Evolutionary conservation across 1,140 invertebrate genomes (phyloP), one percentile per base, ranked within the genome.

Genomic region (Zophobas atratus): DNA sequence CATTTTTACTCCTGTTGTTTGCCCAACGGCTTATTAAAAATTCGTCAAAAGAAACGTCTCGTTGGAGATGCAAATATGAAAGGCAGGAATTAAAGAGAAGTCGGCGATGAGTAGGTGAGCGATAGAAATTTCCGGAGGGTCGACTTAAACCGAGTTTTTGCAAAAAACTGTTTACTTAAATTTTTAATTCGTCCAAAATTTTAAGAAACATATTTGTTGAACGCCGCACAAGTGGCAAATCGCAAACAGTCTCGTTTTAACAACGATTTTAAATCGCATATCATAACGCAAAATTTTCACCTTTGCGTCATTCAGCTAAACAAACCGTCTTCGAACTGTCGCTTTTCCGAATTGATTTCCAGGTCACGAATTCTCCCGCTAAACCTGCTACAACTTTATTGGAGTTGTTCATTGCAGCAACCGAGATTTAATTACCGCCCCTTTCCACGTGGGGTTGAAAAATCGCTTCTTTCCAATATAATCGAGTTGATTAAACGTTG

Each of bases 11-110:
- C 2, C n/a, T 20, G 2, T 43, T 67, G 20, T 67, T 67, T 67
- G 60, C 60, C 38, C 39, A 67, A 38, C 60, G 60, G 39, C 60
- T 67, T 67, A 67, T 67, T 67, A 67, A 67, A 67, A 67, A 6
- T 57, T 67, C 2, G n/a, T 67, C 60, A 67, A 67, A 67, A 41
- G 60, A 43, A 38, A 32, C 41, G 8, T 67, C 39, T 67, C 60
- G 43, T 67, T 67, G 2, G n/a, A 6, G 32, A 36, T 20, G 60
- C 20, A 67, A 67, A 67, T 39, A 67, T n/a, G 41, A 1, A 67
- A 3, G 3, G 39, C 20, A 32, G 1, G 57, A n/a, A 63, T 39
- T 38, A 8, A 41, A 39, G 34, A n/a, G 20, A 51, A 51, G 49
- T 55, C 32, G 8, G 33, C 5, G 32, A 33, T 55, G 32, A 55